Evolutionary conservation across 2,888 invertebrate genomes (phyloP).

Genomic region (Calameuta filiformis): DNA sequence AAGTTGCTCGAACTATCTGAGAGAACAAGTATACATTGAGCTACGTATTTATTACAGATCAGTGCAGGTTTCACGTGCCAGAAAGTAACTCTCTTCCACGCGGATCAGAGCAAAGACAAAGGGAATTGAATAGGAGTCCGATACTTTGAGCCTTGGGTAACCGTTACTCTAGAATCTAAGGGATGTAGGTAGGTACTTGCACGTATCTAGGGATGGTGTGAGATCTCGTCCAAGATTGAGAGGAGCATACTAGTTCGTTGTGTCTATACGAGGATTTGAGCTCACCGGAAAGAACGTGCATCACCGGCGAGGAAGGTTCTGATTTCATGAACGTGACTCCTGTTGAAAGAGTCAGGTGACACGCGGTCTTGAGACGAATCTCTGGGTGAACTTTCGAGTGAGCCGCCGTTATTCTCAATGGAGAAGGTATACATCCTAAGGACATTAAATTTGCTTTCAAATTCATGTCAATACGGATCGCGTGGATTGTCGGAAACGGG

Average conservation of each 20-base stretch:
- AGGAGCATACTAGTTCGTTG: background rate
- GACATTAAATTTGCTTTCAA: background rate
- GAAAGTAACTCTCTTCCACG: background rate
- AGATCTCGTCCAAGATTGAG: background rate
- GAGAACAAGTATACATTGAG: conserved; percentile 2
- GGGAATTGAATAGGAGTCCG: background rate
- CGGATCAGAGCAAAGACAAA: background rate
- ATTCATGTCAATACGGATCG: background rate
- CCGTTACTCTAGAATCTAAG: background rate
- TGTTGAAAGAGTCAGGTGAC: background rate
- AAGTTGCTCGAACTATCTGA: conserved; percentile 10
- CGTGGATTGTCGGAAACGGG: background rate
- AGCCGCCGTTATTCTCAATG: background rate
- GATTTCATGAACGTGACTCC: background rate
- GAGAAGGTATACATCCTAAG: background rate
- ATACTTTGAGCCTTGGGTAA: background rate
- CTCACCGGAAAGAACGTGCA: background rate
- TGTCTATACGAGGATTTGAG: background rate
- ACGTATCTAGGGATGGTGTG: background rate
- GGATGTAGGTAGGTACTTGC: background rate
- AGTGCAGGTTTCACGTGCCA: background rate
- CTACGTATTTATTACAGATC: background rate
- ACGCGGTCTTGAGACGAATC: background rate
- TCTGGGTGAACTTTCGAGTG: background rate
- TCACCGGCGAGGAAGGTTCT: background rate